Evolutionary conservation across 2,113 vertebrate species (phyloP).

Genomic region (Regulus satrapa): DNA sequence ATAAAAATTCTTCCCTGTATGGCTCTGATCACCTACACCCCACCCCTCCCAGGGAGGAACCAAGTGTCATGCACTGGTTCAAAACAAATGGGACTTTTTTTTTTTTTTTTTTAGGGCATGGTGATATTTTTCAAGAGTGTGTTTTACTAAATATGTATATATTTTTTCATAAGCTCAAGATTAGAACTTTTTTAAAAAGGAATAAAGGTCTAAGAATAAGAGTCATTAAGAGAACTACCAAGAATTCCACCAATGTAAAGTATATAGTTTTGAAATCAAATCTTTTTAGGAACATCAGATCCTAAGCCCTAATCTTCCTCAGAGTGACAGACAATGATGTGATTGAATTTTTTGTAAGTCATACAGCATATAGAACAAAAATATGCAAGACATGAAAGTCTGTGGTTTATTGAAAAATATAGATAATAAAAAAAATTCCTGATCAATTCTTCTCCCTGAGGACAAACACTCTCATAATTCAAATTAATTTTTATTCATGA

Average conservation of each 20-base stretch:
- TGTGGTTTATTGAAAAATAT: background rate
- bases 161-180: background rate
- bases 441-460: background rate
- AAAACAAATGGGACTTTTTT: background rate
- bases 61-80: rapidly evolving
- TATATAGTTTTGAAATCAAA: rapidly evolving
- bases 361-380: background rate
- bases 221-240: background rate
- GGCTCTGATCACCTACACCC: background rate
- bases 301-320: background rate
- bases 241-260: background rate
- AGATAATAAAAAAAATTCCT: background rate
- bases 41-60: rapidly evolving
- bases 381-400: background rate
- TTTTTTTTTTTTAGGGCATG: background rate
- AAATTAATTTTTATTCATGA: background rate
- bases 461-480: background rate
- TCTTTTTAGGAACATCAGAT: background rate
- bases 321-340: background rate
- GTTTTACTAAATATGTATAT: background rate
- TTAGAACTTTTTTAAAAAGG: background rate
- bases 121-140: background rate
- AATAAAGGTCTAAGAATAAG: background rate
- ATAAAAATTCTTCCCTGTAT: background rate
- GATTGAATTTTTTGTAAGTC: background rate